These are phyloP conservation scores for Cryptoprocta ferox DNA, from an alignment of 2,797 vertebrate species.

Conservation along the genomic window DNA sequence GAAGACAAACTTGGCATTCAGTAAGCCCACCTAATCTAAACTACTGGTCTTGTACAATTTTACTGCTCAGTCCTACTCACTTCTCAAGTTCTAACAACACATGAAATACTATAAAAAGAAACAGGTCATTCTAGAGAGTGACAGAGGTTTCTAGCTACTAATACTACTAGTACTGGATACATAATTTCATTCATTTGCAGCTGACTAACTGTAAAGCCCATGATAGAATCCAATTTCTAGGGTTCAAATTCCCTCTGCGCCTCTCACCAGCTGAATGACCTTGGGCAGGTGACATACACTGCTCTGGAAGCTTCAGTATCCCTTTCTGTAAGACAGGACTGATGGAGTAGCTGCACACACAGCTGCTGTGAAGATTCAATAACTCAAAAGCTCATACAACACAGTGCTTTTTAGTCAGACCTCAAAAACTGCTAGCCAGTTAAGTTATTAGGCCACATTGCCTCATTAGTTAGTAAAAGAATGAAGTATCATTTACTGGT, in stretches of 20 bases:
- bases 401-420: neutral
- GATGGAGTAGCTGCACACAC: neutral
- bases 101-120: constrained; percentile 4
- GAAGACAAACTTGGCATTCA: neutral
- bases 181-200: neutral
- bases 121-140: neutral
- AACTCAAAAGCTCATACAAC: neutral
- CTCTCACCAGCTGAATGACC: neutral
- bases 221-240: neutral
- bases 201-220: neutral
- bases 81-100: neutral
- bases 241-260: neutral
- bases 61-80: constrained; percentile 6
- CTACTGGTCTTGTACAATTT: neutral
- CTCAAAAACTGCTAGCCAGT: neutral
- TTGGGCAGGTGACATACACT: neutral
- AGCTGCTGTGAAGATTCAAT: neutral
- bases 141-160: neutral
- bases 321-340: neutral
- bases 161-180: neutral
- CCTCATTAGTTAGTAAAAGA: neutral
- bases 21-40: neutral
- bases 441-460: neutral
- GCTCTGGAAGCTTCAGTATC: neutral
- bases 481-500: neutral